These are phyloP conservation scores for Coelopa frigida DNA, from an alignment of 1,140 invertebrate genomes.

Conservation along the genomic window DNA sequence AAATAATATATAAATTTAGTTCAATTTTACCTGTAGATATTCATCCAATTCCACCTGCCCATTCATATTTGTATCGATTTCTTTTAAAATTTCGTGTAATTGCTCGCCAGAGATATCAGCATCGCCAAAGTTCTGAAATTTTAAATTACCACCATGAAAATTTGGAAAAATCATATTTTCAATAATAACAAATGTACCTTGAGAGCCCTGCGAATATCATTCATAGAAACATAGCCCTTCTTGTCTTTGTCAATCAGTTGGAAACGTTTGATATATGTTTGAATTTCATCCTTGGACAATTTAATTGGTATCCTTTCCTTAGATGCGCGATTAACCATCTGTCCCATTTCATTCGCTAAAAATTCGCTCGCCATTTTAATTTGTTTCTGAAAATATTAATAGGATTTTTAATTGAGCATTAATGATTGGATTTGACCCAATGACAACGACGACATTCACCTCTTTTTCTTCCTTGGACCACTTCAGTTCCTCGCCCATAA, in stretches of 20 bases:
- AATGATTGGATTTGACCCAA: too few relatives aligned
- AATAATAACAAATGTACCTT: constrained; percentile 58
- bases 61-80: constrained; percentile 99
- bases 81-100: constrained; percentile 92
- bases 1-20: constrained; percentile 5
- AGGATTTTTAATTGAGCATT: constrained; percentile 14
- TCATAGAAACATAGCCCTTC: constrained; percentile 97
- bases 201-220: constrained; percentile 88
- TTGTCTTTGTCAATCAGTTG: constrained; percentile 89
- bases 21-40: constrained; percentile 87
- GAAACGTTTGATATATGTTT: constrained; percentile 90
- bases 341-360: constrained; percentile 92
- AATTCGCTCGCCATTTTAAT: constrained; percentile 73
- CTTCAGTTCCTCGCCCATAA: constrained; percentile 93
- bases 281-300: constrained; percentile 90
- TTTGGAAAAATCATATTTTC: neutral
- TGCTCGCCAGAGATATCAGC: constrained; percentile 83
- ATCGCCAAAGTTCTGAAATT: constrained; percentile 72
- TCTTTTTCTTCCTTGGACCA: constrained; percentile 82
- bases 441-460: constrained; percentile 19
- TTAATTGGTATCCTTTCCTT: constrained; percentile 87
- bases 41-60: constrained; percentile 98
- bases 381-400: constrained; percentile 57
- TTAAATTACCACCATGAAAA: neutral
- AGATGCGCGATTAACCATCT: constrained; percentile 82